These are phyloP conservation scores for Molanna angustata DNA, from an alignment of 2,888 invertebrate species.

Conservation along the genomic window DNA sequence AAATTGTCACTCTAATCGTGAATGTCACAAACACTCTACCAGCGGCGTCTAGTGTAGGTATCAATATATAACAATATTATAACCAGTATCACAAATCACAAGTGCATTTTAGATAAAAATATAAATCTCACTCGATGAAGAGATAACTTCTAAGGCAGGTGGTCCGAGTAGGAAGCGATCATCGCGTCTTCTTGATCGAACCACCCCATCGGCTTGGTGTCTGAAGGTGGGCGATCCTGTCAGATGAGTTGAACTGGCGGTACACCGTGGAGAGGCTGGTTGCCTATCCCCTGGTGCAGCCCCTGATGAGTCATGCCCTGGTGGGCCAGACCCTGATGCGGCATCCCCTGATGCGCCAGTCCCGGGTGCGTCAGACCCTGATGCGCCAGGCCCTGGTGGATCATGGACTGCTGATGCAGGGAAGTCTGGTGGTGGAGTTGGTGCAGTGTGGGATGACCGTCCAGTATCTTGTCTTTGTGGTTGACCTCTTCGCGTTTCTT, in stretches of 20 bases:
- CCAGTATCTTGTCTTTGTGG: conserved; percentile 55
- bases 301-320: conserved; percentile 36
- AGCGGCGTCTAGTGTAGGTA: no score
- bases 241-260: conserved; percentile 30
- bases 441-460: conserved; percentile 51
- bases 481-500: conserved; percentile 79
- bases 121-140: no score
- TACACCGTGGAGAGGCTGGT: conserved; percentile 30
- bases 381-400: conserved; percentile 51
- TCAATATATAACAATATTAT: no score
- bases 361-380: conserved; percentile 54
- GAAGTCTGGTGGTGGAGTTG: conserved; percentile 54
- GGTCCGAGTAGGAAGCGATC: conserved; percentile 23
- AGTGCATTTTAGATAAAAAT: no score
- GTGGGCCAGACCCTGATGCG: conserved; percentile 51
- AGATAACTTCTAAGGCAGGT: conserved; percentile 29
- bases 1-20: no score
- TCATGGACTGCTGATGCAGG: conserved; percentile 43
- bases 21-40: no score
- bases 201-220: conserved; percentile 25
- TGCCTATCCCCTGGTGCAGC: conserved; percentile 38
- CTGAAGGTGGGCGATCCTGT: conserved; percentile 25
- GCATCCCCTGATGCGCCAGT: conserved; percentile 44
- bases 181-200: conserved; percentile 29
- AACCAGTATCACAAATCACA: no score